Evolutionary conservation across 2,888 invertebrate species (phyloP), one percentile per base, ranked within the genome.

Genomic region (Xylocampa areola): DNA sequence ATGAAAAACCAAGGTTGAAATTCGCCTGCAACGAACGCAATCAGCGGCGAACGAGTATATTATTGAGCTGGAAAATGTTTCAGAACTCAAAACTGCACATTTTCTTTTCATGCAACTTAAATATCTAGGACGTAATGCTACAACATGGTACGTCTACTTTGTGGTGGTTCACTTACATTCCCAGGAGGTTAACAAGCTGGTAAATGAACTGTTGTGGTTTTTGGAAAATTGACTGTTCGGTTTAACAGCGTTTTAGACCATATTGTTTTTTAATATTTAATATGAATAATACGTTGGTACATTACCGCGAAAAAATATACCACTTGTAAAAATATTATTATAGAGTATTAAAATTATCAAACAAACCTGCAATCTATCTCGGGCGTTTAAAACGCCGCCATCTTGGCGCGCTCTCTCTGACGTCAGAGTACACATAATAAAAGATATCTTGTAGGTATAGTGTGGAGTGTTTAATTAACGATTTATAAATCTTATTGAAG

Each of bases 11-110:
- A 84, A 67, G 73, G 79, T 52, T 47, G 25, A 77, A 69, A 76
- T 64, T 85, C 40, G 55, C 33, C 5, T 66, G 63, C 50, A 62
- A 50, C 40, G 37, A 59, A 54, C 50, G 74, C 77, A 84, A 87
- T 86, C 82, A 86, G 71, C 69, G 63, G 50, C 67, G 73, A 81
- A 80, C 79, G 79, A 84, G 84, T 84, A 79, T 83, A 85, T 86
- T 86, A 87, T 87, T 84, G 84, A 86, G 84, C 85, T 85, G 79
- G 85, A 87, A 85, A 87, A 88, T 89, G 80, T 86, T 87, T 79
- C 79, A 80, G 80, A 83, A 84, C 82, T 86, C 81, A 86, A 86
- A 89, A 89, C 82, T 88, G 81, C 82, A 85, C 77, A 72, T 77
- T 80, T 78, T 81, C 74, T 77, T 80, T 76, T 68, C 68, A 66